Evolutionary conservation across 2,797 vertebrate genomes (phyloP).

Genomic region (Merluccius polli): DNA sequence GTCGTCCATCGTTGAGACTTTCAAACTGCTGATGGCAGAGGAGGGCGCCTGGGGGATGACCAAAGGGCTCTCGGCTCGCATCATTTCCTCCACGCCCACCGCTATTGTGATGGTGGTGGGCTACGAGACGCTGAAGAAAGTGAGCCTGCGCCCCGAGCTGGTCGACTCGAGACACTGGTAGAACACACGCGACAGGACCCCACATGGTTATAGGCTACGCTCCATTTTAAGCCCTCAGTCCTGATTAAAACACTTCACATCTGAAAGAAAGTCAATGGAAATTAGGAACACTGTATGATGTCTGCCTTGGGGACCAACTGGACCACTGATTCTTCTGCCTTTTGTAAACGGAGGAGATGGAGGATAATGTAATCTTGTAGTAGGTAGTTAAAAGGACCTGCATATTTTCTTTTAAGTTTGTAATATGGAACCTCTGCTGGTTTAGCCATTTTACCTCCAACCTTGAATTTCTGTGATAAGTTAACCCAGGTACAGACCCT

Average conservation of each 20-base stretch:
- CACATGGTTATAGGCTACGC: neutral
- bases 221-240: neutral
- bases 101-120: conserved; percentile 96
- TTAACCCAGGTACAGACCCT: neutral
- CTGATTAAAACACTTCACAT: neutral
- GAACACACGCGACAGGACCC: conserved; percentile 21
- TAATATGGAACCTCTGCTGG: neutral
- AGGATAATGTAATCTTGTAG: neutral
- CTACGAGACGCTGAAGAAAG: conserved; percentile 93
- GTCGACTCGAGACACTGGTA: conserved; percentile 96
- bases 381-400: neutral
- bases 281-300: neutral
- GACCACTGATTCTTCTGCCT: neutral
- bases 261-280: neutral
- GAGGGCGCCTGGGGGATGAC: conserved; percentile 94
- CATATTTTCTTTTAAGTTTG: neutral
- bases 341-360: neutral
- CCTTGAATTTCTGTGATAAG: neutral
- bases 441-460: neutral
- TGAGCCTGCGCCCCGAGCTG: conserved; percentile 91
- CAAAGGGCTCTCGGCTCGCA: conserved; percentile 93
- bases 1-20: conserved; percentile 85
- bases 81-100: conserved; percentile 92
- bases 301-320: neutral
- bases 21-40: conserved; percentile 87